Evolutionary conservation across 1,140 invertebrate species (phyloP).

Genomic region (Tetramorium alpestre): DNA sequence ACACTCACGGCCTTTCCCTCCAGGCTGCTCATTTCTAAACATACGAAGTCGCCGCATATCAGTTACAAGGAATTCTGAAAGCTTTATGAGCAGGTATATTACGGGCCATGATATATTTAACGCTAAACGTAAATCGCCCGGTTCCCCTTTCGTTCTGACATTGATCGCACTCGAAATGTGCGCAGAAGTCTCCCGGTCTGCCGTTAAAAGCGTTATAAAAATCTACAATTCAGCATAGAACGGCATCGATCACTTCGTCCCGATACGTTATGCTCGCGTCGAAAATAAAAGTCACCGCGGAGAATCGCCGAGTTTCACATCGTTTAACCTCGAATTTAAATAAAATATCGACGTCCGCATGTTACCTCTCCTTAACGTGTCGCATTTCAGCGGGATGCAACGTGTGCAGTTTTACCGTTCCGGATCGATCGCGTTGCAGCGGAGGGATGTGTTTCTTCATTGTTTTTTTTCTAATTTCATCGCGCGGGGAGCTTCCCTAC

Average conservation of each 20-base stretch:
- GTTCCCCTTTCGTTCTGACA: neutral
- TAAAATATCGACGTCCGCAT: neutral
- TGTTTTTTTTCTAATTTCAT: constrained; percentile 33
- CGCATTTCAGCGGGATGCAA: neutral
- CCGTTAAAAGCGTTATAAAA: neutral
- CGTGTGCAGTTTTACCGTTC: neutral
- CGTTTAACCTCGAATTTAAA: neutral
- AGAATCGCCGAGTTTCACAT: neutral
- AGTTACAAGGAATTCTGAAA: constrained; percentile 20
- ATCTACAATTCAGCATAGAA: neutral
- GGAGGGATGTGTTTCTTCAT: neutral
- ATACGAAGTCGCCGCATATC: neutral
- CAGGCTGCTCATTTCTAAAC: too few species aligned
- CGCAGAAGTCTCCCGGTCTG: neutral
- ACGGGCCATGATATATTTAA: neutral
- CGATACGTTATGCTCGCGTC: neutral
- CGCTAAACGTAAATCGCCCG: neutral
- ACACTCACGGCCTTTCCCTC: neutral
- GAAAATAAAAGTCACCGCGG: neutral
- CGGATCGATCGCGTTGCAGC: neutral
- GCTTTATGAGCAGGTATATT: constrained; percentile 19
- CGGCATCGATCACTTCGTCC: neutral
- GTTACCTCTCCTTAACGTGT: neutral
- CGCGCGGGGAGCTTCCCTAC: neutral
- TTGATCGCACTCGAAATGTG: neutral